Evolutionary conservation across 2,888 invertebrate genomes (phyloP), one percentile per base, ranked within the genome.

Genomic region (Melangyna quadrimaculata): DNA sequence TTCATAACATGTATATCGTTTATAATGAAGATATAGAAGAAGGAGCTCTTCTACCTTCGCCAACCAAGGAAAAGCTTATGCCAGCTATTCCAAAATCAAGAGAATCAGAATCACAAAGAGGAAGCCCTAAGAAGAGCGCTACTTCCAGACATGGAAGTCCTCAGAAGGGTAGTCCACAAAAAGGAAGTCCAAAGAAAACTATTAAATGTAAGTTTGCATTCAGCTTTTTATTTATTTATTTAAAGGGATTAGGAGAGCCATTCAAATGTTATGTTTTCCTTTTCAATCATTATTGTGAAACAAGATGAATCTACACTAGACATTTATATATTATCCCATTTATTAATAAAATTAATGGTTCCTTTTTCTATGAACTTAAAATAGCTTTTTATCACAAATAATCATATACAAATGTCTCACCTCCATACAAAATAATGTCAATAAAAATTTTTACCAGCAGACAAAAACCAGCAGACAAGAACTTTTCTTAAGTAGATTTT

Each of bases 61-160:
- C 95, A 87, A 95, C 95, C 88, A 93, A 95, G 89, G 95, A 95
- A 91, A 95, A 95, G 91, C 91, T 95, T 89, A 95, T 95, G 93
- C 95, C 95, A 88, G 95, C 94, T 87, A 94, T 95, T 77, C 92
- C 92, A 80, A 92, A 92, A 87, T 87, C 88, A 14, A 91, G 92
- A 87, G 92, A 92, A 88, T 91, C 91, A 3, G 91, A 91, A 87
- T 92, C 92, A 63, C 92, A 92, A 87, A 89, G 90, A 29, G 92
- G 92, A 71, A 92, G 92, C 82, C 92, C 92, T 57, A 92, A 92
- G 80, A 92, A 93, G 90, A 91, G 92, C 74, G 90, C 92, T 72
- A 88, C 92, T 78, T 91, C 92, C 57, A 89, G 92, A 59, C 92
- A 92, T 88, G 92, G 92, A 59, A 93, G 93, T 84, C 93, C 93